phyloP scores from a whole-genome alignment of 2,888 invertebrate species.

The Autographa pulchrina region DNA sequence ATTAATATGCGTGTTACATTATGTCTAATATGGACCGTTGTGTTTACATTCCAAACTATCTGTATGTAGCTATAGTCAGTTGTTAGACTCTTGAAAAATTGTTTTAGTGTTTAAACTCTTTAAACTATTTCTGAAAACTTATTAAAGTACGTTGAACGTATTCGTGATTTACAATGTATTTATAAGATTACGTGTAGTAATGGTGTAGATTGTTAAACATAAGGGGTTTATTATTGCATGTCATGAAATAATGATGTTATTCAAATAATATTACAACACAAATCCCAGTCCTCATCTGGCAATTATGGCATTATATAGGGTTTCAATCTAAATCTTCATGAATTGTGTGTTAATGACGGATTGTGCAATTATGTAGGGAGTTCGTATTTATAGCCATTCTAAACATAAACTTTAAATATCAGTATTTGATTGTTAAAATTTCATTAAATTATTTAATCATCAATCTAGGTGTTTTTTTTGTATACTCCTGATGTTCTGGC shows the following conservation, averaged over 20 bases:
- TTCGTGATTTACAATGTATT: slow-evolving; percentile 46
- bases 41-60: slow-evolving; percentile 64
- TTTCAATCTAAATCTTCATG: slow-evolving; percentile 40
- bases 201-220: slow-evolving; percentile 38
- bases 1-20: slow-evolving; percentile 45
- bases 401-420: slow-evolving; percentile 72
- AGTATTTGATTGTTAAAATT: slow-evolving; percentile 85
- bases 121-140: slow-evolving; percentile 38
- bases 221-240: slow-evolving; percentile 26
- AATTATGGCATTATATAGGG: slow-evolving; percentile 29
- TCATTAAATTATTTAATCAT: slow-evolving; percentile 86
- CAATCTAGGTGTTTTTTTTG: slow-evolving; percentile 40
- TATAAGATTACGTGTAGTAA: slow-evolving; percentile 44
- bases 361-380: slow-evolving; percentile 80
- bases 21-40: slow-evolving; percentile 42
- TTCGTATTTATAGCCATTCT: slow-evolving; percentile 66
- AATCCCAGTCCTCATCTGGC: slow-evolving; percentile 16
- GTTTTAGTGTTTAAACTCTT: slow-evolving; percentile 39
- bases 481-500: background rate
- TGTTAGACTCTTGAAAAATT: slow-evolving; percentile 42
- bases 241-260: slow-evolving; percentile 6
- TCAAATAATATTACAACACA: slow-evolving; percentile 4
- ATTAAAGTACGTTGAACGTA: slow-evolving; percentile 44
- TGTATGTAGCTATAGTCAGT: slow-evolving; percentile 38
- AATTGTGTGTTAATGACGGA: slow-evolving; percentile 57